Base-by-base conservation (phyloP, 2,113 vertebrate genomes). In the Tilapia sparmanii region DNA sequence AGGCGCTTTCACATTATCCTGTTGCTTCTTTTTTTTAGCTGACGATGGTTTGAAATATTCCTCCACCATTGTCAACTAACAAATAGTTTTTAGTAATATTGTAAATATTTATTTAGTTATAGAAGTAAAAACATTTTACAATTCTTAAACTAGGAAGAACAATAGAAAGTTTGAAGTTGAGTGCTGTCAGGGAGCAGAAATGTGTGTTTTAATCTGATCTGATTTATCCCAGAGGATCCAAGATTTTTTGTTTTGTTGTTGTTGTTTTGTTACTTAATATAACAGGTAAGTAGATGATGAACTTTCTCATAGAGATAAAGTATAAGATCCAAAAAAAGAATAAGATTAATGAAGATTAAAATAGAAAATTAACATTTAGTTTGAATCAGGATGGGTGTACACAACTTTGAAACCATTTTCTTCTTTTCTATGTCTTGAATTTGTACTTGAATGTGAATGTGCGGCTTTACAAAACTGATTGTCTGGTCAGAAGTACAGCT, bases 11-110 rank as follows among this genome's bases (percentile, higher is more conserved):
- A 26, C 1, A 0, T 26, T 26, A 26, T 57, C 12, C 3, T 26
- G 24, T 26, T 57, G 22, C 4, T 26, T 57, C 54, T 0, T 8
- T 26, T 57, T 0, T 5, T 29, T 57, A 57, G 1, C 22, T 26
- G 54, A 1, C 4, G 1, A 16, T 29, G 24, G 24, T 16, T 29
- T 29, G 55, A 57, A 57, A 29, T 26, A 3, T 29, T 57, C 24
- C 24, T 57, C 55, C 55, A 9, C 13, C 7, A 16, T 3, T 57
- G 24, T 29, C 0, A 59, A 16, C 55, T 59, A 5, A 59, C 8
- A 29, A 29, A 29, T 59, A 59, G 13, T 29, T 55, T 55, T 55
- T 57, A 24, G 54, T 8, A 15, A 26, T 26, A 26, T 4, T 26
- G 54, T 57, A 57, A 15, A 57, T 57, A 57, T 26, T 26, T 26